These are phyloP conservation scores for Xiphophorus birchmanni DNA, from an alignment of 2,797 vertebrate species.

Conservation along the genomic window DNA sequence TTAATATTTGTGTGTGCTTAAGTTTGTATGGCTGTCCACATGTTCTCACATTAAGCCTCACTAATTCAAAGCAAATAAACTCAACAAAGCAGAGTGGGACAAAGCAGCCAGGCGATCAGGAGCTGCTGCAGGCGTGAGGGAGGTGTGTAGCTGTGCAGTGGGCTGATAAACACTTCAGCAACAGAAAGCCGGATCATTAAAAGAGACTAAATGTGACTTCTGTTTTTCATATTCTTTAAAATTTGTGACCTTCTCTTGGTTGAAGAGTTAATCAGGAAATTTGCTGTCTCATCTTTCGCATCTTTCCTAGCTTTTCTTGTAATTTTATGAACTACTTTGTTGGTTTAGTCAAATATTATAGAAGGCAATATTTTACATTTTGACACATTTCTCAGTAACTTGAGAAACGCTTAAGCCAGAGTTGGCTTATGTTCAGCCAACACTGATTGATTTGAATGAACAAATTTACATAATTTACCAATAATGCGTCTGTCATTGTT, in stretches of 20 bases:
- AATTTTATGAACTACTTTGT: neutral
- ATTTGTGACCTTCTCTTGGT: neutral
- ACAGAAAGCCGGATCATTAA: neutral
- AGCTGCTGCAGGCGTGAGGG: slow-evolving; percentile 8
- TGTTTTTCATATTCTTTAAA: neutral
- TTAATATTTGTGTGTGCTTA: slow-evolving; percentile 18
- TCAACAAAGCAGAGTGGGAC: slow-evolving; percentile 46
- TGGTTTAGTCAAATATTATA: neutral
- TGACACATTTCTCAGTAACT: neutral
- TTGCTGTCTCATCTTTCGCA: neutral
- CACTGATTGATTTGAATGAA: neutral
- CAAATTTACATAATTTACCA: neutral
- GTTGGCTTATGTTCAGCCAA: neutral
- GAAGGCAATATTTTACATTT: neutral
- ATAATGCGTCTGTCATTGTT: neutral
- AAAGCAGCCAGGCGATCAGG: slow-evolving; percentile 56
- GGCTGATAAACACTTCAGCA: slow-evolving; percentile 16
- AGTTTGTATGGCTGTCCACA: slow-evolving; percentile 18
- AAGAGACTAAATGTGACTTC: neutral
- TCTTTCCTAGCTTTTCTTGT: neutral
- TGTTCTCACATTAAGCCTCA: slow-evolving; percentile 42
- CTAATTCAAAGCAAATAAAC: slow-evolving; percentile 51
- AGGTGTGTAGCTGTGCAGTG: slow-evolving; percentile 17
- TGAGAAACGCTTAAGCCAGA: neutral
- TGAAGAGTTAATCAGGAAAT: neutral